A percentile compares a stretch with the other conserved stretches of the same genome.
These are phyloP conservation scores for Gymnobelideus leadbeateri DNA, from an alignment of 2,113 vertebrate genomes.

Conservation along the genomic window DNA sequence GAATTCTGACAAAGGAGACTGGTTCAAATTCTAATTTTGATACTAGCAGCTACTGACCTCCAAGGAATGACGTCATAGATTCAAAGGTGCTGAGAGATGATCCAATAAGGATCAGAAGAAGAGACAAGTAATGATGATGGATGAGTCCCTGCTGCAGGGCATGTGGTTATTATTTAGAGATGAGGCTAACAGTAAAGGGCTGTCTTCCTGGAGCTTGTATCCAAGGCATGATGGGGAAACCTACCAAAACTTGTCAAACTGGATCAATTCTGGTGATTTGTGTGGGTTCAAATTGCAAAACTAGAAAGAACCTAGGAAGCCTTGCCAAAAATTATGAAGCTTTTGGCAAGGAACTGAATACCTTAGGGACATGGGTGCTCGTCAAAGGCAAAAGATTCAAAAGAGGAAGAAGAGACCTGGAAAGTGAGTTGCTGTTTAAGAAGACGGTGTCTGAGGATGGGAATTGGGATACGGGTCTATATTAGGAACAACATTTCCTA, in stretches of 20 bases:
- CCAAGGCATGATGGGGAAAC: not conserved
- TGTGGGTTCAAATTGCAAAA: not conserved
- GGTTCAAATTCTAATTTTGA: not conserved
- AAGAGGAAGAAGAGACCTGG: not conserved
- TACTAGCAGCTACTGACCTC: not conserved
- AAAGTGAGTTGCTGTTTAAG: not conserved
- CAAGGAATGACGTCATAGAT: not conserved
- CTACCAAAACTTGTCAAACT: slow-evolving; percentile 6
- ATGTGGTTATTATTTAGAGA: not conserved
- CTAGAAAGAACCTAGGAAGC: not conserved
- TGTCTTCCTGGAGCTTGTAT: not conserved
- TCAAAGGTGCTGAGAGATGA: not conserved
- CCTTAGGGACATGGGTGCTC: not conserved
- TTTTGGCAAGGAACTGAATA: not conserved
- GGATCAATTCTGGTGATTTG: not conserved
- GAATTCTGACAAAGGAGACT: not conserved
- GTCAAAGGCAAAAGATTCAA: not conserved
- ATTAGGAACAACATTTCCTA: not conserved
- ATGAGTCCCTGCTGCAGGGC: not conserved
- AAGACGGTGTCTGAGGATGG: not conserved
- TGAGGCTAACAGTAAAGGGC: not conserved
- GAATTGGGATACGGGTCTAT: not conserved
- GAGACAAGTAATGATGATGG: not conserved
- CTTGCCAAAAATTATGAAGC: not conserved
- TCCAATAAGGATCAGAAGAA: not conserved